Percentiles rank a stretch among this genome's conserved stretches.
Conservation (phyloP, 2,888 invertebrate genomes). For the Noctua janthe region DNA sequence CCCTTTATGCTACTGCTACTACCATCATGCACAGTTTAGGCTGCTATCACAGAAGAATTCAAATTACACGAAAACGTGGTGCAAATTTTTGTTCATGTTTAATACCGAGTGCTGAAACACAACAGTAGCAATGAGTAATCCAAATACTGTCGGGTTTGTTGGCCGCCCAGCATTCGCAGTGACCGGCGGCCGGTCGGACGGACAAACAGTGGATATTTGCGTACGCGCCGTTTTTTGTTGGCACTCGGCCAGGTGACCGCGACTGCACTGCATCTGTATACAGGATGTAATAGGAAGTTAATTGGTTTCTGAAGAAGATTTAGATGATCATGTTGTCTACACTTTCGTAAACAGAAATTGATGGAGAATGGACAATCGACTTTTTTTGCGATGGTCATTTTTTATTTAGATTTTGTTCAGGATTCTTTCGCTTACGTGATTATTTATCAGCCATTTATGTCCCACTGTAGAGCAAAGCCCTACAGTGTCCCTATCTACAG, state of each 20-base stretch:
- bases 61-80: background rate
- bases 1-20: no score
- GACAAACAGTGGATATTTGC: constrained; percentile 73
- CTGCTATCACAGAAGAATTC: background rate
- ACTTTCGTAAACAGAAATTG: no score
- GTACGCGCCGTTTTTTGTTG: constrained; percentile 77
- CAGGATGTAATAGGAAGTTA: constrained; percentile 62
- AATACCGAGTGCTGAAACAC: constrained; percentile 47
- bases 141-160: constrained; percentile 71
- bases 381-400: background rate
- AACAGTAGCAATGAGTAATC: constrained; percentile 68
- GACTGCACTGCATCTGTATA: constrained; percentile 65
- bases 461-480: no score
- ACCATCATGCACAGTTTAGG: background rate
- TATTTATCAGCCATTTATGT: background rate
- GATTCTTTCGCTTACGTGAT: background rate
- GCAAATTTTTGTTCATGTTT: no score
- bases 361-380: background rate
- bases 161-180: constrained; percentile 64
- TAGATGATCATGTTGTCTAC: background rate
- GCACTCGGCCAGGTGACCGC: constrained; percentile 81
- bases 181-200: constrained; percentile 73
- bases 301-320: constrained; percentile 5
- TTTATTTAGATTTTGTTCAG: background rate
- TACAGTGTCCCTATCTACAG: no score